phyloP scores from a whole-genome alignment of 1,140 invertebrate genomes.

The Drosophila ogumai region DNA sequence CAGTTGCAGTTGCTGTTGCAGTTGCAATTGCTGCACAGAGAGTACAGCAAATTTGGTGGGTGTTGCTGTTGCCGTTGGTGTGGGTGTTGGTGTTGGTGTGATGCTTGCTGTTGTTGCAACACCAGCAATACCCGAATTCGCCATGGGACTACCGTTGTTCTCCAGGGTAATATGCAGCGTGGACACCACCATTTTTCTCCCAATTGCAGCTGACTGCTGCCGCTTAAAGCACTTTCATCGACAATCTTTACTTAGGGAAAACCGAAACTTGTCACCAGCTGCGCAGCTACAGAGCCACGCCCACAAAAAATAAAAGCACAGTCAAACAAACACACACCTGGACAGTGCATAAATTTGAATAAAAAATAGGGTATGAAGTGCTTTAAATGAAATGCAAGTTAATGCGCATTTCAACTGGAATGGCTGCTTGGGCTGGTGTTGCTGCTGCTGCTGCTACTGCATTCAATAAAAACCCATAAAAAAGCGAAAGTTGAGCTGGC shows the following conservation, averaged over 20 bases:
- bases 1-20: conserved; percentile 22
- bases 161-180: conserved; percentile 75
- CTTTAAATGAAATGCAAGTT: conserved; percentile 65
- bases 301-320: conserved; percentile 5
- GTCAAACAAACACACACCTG: conserved; percentile 1
- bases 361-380: conserved; percentile 19
- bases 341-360: conserved; percentile 73
- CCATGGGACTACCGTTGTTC: conserved; percentile 40
- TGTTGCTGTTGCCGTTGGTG: conserved; percentile 6
- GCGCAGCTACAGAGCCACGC: conserved; percentile 21
- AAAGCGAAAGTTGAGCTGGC: conserved; percentile 64
- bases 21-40: conserved; percentile 39
- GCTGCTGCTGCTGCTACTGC: conserved; percentile 8
- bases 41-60: conserved; percentile 30
- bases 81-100: not conserved
- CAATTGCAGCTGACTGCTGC: not conserved
- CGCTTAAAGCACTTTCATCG: conserved; percentile 4
- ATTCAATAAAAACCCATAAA: conserved; percentile 35
- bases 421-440: conserved; percentile 15
- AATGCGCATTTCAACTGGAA: conserved; percentile 70
- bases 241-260: conserved; percentile 4
- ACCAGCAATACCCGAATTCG: not conserved
- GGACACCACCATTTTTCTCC: conserved; percentile 69
- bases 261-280: conserved; percentile 9
- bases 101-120: conserved; percentile 5